Conservation (phyloP, 2,113 vertebrate species). For the Forbesichthys papilliferus region DNA sequence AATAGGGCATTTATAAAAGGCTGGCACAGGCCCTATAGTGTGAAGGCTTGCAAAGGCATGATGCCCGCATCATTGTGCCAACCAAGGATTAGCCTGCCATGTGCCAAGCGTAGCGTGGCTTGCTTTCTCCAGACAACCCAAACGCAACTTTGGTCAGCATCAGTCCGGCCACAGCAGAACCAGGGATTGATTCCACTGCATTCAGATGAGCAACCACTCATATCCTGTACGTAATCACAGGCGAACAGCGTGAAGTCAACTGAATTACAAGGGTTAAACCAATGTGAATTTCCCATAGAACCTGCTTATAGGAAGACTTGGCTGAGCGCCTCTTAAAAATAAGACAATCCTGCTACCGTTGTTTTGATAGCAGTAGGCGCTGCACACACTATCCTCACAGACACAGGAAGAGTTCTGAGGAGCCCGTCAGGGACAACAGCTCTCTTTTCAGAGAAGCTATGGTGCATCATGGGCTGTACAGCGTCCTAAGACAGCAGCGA, state of each 20-base stretch:
- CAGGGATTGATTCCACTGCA: constrained; percentile 56
- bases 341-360: constrained; percentile 50
- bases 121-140: constrained; percentile 64
- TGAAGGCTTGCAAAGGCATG: constrained; percentile 70
- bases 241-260: constrained; percentile 9
- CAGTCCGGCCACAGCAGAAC: constrained; percentile 59
- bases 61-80: constrained; percentile 67
- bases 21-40: constrained; percentile 65
- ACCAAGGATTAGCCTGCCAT: constrained; percentile 73
- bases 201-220: constrained; percentile 26
- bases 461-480: constrained; percentile 46
- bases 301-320: constrained; percentile 32
- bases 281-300: constrained; percentile 3
- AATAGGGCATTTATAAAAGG: constrained; percentile 76
- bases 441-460: constrained; percentile 16
- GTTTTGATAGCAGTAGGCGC: constrained; percentile 55
- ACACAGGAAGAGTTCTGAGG: constrained; percentile 46
- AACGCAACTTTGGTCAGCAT: constrained; percentile 57
- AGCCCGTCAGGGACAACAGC: constrained; percentile 53
- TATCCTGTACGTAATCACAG: neutral
- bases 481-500: constrained; percentile 28
- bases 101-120: constrained; percentile 62
- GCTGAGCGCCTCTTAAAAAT: constrained; percentile 32
- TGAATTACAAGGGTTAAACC: neutral
- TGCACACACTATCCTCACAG: constrained; percentile 51